Base-by-base conservation (phyloP, 2,888 invertebrate genomes). In the Acrobasis consociella region DNA sequence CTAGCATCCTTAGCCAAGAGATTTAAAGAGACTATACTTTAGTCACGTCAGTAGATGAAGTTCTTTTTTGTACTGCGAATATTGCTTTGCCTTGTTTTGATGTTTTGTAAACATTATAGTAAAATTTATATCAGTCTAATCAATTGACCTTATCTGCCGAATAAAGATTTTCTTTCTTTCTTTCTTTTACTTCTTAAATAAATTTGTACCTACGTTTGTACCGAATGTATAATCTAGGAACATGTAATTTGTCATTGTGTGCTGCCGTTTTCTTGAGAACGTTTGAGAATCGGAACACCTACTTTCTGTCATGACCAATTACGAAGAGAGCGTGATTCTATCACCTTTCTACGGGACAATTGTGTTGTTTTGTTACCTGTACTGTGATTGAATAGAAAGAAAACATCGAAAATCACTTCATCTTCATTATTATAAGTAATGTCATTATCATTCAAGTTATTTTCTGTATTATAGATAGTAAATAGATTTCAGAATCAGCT, bases 261-360 rank as follows among this genome's bases (percentile, higher is more conserved):
- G 50, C 56, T 56, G 56, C 42, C 37, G 60, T 38, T 15, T 39
- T 38, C 37, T 38, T 16, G 39, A 60, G 50, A 31, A 60, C 39
- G 60, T 50, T 50, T 60, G 60, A 16, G 60, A 60, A 60, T 60
- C 50, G 38, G 50, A 51, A 60, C 60, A 60, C 60, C 60, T 50
- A 51, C 60, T 60, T 60, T 60, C 51, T 50, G 60, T 51, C 50
- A 60, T 60, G 60, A 50, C 60, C 60, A 60, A 60, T 60, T 60
- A 60, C 60, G 49, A 60, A 38, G 49, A 50, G 38, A 50, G 60
- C 50, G 60, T 51, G 60, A 60, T 51, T 60, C 50, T 60, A 60
- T 51, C 38, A 50, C 50, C 60, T 60, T 60, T 60, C 60, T 60
- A 50, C 17, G 60, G 60, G 38, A 50, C 60, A 38, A 60, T 60